Evolutionary conservation across 2,113 vertebrate genomes (phyloP).

Genomic region (Elgaria multicarinata): DNA sequence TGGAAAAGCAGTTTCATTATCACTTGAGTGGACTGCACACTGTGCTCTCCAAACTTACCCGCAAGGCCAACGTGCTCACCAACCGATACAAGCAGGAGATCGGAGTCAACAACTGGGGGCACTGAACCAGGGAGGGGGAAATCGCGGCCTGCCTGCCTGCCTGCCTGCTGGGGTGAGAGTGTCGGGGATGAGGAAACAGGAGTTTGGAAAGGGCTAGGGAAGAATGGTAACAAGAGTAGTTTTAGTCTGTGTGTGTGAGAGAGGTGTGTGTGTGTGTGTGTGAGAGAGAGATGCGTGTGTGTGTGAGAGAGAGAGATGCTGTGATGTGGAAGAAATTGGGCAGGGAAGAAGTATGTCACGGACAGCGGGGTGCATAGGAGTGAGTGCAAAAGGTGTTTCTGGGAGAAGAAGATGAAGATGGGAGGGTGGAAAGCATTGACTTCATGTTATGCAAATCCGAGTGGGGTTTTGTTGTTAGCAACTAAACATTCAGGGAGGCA

Average conservation of each 20-base stretch:
- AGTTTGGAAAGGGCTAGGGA: slow-evolving; percentile 17
- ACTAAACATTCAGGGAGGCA: neutral
- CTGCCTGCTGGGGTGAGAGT: neutral
- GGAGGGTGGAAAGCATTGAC: neutral
- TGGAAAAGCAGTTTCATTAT: slow-evolving; percentile 93
- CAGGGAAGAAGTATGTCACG: neutral
- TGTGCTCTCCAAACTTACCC: slow-evolving; percentile 92
- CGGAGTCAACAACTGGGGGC: slow-evolving; percentile 88
- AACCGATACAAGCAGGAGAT: slow-evolving; percentile 96
- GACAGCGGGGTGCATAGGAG: neutral
- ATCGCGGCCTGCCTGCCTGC: neutral
- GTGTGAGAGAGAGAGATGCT: neutral
- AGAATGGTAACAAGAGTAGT: slow-evolving; percentile 5
- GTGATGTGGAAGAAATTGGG: neutral
- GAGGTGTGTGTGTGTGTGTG: neutral
- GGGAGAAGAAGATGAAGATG: neutral
- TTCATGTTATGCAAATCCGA: neutral
- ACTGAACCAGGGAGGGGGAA: slow-evolving; percentile 70
- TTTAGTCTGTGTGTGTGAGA: too few species aligned
- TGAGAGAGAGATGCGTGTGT: neutral
- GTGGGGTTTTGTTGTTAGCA: neutral
- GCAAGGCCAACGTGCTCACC: slow-evolving; percentile 92
- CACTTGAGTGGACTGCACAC: slow-evolving; percentile 93
- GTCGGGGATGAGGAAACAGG: neutral
- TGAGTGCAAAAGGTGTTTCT: neutral